Base-by-base conservation (phyloP, 2,888 invertebrate species). In the Bursaphelenchus okinawaensis region DNA sequence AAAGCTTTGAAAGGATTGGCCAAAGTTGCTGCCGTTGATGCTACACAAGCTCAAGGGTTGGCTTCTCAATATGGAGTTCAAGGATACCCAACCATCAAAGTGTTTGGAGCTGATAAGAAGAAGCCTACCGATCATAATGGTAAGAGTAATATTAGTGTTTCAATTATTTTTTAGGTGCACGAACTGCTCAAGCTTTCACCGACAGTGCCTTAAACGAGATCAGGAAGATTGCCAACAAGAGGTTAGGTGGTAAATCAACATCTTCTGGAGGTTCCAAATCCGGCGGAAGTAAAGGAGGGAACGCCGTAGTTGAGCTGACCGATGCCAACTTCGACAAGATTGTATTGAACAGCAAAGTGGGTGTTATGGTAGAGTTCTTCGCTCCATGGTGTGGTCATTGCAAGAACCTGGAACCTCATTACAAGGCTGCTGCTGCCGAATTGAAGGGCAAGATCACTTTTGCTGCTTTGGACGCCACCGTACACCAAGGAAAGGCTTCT, bases 321-420 rank as follows among this genome's bases (percentile, higher is more conserved):
- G 96, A 98, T 83, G 88, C 89, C 71, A 98, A 98, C 87, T 98
- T 98, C 84, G 90, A 94, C 72, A 89, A 91, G 83, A 84, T 90
- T 62, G 95, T 99, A 19, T 83, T 95, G 75, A 87, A 91, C 75
- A 93, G 93, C 56, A 91, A 95, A 19, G 95, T 96, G 82, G 87
- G 93, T 84, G 96, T 95, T 94, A 85, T 98, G 75, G 93, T 99
- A 1, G 95, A 96, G 85, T 96, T 98, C 87, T 96, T 89, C 84
- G 96, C 96, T 7, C 87, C 86, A 6, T 87, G 86, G 66, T 94
- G 93, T 84, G 93, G 93, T 6, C 93, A 94, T 84, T 94, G 94
- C 86, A 95, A 96, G 86, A 71, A 71, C 29, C 86, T 96, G 59
- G 95, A 91, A 62, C 96, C 96, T 0, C 91, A 94, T 73, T 98